These are phyloP conservation scores for Anthoptus insignis DNA, from an alignment of 2,888 invertebrate genomes.

Conservation along the genomic window DNA sequence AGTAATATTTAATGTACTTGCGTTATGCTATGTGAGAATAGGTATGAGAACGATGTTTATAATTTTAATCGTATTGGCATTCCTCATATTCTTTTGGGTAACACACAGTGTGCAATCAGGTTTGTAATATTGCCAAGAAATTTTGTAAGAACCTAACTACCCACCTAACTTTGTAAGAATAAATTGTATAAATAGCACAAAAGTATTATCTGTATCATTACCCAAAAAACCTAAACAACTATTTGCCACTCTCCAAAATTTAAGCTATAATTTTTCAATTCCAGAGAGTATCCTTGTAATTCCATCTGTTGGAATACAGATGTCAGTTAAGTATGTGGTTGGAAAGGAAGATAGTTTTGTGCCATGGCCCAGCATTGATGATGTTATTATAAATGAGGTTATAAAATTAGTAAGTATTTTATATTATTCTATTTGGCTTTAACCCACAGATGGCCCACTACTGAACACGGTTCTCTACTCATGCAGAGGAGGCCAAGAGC, in stretches of 20 bases:
- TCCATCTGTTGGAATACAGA: slow-evolving; percentile 79
- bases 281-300: slow-evolving; percentile 77
- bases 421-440: too few relatives aligned
- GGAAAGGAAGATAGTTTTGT: slow-evolving; percentile 74
- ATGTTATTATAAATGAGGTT: slow-evolving; percentile 83
- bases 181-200: too few relatives aligned
- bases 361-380: slow-evolving; percentile 76
- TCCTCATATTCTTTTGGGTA: slow-evolving; percentile 75
- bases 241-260: too few relatives aligned
- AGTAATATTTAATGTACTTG: slow-evolving; percentile 69
- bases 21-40: slow-evolving; percentile 66
- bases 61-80: slow-evolving; percentile 68
- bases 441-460: too few relatives aligned
- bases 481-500: too few relatives aligned
- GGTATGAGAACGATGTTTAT: slow-evolving; percentile 67
- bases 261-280: slow-evolving; percentile 50
- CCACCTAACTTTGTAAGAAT: too few relatives aligned
- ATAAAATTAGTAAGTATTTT: slow-evolving; percentile 68
- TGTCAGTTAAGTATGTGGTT: slow-evolving; percentile 75
- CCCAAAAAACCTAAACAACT: too few relatives aligned
- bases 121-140: slow-evolving; percentile 50
- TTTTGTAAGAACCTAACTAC: too few relatives aligned
- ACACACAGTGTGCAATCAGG: slow-evolving; percentile 81
- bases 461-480: too few relatives aligned
- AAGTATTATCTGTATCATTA: too few relatives aligned